These are phyloP conservation scores for Tenebrio molitor DNA, from an alignment of 1,140 invertebrate species.

Conservation along the genomic window DNA sequence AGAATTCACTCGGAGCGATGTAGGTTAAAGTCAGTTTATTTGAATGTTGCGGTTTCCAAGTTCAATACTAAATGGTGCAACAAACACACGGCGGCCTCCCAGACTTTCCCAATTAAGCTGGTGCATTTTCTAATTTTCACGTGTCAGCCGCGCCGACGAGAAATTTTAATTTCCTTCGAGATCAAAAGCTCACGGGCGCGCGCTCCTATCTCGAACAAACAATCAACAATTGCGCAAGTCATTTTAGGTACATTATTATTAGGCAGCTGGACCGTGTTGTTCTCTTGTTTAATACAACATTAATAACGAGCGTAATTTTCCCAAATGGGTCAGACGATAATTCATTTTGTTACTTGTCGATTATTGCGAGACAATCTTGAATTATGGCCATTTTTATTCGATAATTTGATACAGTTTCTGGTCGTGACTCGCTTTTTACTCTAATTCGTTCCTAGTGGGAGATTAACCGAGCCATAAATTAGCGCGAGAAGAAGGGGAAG, in stretches of 20 bases:
- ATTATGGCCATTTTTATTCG: constrained; percentile 43
- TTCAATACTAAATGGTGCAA: constrained; percentile 26
- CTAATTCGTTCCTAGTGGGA: constrained; percentile 32
- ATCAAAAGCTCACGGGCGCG: constrained; percentile 9
- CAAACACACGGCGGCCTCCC: too few relatives aligned
- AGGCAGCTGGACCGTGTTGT: constrained; percentile 6
- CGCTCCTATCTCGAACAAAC: background rate
- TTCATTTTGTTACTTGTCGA: constrained; percentile 39
- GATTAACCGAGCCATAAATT: constrained; percentile 17
- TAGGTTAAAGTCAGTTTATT: constrained; percentile 16
- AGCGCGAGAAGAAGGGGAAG: background rate
- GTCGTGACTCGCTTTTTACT: constrained; percentile 45
- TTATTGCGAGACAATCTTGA: constrained; percentile 25
- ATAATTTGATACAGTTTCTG: constrained; percentile 50
- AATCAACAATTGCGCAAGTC: constrained; percentile 24
- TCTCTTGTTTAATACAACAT: background rate
- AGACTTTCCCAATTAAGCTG: too few relatives aligned
- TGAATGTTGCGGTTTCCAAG: constrained; percentile 17
- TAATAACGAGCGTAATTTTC: constrained; percentile 11
- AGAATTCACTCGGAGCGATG: constrained; percentile 1
- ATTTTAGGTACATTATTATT: constrained; percentile 20
- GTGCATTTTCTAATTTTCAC: constrained; percentile 34
- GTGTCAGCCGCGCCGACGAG: background rate
- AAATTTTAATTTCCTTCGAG: constrained; percentile 16
- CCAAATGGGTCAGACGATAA: constrained; percentile 42